Evolutionary conservation across 2,797 vertebrate genomes (phyloP), one percentile per base, ranked within the genome.

Genomic region (Thaleichthys pacificus): DNA sequence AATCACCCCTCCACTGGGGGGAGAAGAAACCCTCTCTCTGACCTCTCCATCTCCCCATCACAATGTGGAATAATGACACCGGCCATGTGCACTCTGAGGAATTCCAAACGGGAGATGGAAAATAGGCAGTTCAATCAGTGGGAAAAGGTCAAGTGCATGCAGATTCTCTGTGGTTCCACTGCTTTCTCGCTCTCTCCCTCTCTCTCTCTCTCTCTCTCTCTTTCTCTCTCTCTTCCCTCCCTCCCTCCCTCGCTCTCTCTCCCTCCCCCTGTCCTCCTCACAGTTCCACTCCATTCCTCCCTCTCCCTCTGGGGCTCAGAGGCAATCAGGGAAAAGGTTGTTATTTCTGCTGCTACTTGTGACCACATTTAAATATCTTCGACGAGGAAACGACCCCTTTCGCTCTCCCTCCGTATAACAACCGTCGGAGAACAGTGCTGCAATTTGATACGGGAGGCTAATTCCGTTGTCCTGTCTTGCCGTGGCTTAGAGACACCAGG

Each of bases 121-220:
- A 86, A 73, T 77, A 89, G 83, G 79, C 80, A 75, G 88, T 89
- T 89, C 89, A 92, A 89, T 91, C 89, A 90, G 83, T 77, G 82
- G 84, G 84, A 88, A 92, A 92, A 92, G 91, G 92, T 92, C 91
- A 92, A 91, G 84, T 87, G 83, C 83, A 91, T 91, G 89, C 88
- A 91, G 84, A 91, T 87, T 81, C 51, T 67, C 51, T 72, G 15
- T 35, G 2, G 21, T 56, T 76, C 30, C 47, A 21, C 15, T 19
- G 15, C 54, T 64, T 57, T 38, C 28, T 49, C 60, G 60, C 47
- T 64, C 49, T 61, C 49, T n/a, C n/a, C 49, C 62, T 66, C 60
- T 14, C 28, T 66, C 54, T 14, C 17, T 57, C 12, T 32, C 32
- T 58, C 22, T 26, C 47, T 58, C 35, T n/a, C 26, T 70, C 58